Conservation (phyloP, 2,888 invertebrate genomes). For the Sisyra nigra region DNA sequence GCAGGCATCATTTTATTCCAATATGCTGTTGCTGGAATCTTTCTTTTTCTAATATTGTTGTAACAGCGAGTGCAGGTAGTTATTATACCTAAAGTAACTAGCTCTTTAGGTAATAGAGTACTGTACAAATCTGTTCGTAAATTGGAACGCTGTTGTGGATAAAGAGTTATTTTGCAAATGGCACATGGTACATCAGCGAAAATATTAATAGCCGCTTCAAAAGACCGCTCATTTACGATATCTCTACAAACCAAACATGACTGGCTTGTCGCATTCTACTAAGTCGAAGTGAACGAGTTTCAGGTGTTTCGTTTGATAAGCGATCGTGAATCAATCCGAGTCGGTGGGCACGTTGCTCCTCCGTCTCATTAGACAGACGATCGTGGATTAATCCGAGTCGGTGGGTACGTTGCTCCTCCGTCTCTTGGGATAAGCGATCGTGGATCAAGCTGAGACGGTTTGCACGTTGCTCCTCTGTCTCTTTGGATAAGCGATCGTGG, state of each 20-base stretch:
- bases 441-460: background rate
- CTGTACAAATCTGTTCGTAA: no score
- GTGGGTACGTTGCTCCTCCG: background rate
- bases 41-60: slow-evolving; percentile 12
- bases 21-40: slow-evolving; percentile 11
- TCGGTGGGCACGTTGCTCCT: slow-evolving; percentile 2
- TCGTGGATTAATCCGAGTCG: slow-evolving; percentile 7
- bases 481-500: no score
- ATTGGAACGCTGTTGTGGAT: no score
- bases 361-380: slow-evolving; percentile 5
- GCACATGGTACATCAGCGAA: no score
- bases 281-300: no score
- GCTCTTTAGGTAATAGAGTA: slow-evolving; percentile 12
- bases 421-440: background rate
- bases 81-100: slow-evolving; percentile 10
- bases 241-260: no score
- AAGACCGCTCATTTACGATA: no score
- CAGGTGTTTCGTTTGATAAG: no score
- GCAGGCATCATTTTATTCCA: slow-evolving; percentile 14
- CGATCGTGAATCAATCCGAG: no score
- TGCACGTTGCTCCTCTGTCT: background rate
- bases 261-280: no score
- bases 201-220: no score
- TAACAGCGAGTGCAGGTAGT: slow-evolving; percentile 12
- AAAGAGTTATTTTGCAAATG: no score